Evolutionary conservation across 2,888 invertebrate genomes (phyloP).

Genomic region (Cataglyphis livida): DNA sequence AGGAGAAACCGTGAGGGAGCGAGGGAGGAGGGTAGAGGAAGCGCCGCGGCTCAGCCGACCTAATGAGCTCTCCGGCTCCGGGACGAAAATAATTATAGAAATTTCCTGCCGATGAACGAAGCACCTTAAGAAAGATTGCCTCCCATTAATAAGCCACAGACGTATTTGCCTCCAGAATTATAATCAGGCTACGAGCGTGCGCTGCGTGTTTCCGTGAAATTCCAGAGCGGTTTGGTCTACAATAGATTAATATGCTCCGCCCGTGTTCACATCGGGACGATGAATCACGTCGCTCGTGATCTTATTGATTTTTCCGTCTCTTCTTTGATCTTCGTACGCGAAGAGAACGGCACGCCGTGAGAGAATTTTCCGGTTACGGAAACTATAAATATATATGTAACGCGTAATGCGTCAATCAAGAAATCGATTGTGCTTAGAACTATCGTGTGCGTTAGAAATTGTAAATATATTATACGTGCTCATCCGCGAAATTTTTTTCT

Average conservation of each 20-base stretch:
- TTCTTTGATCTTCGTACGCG: not conserved
- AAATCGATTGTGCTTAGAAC: not conserved
- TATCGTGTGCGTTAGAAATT: not conserved
- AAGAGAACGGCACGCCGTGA: not conserved
- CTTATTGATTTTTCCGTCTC: constrained; percentile 43
- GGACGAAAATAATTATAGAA: constrained; percentile 77
- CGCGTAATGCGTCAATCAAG: not conserved
- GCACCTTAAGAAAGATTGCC: constrained; percentile 76
- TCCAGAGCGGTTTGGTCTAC: constrained; percentile 65
- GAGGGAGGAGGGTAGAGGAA: not conserved
- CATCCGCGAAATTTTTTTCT: not conserved
- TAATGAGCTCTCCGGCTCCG: constrained; percentile 73
- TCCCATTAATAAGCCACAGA: constrained; percentile 76
- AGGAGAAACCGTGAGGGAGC: constrained; percentile 14
- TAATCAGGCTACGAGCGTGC: constrained; percentile 67
- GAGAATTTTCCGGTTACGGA: not conserved
- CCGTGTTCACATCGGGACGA: constrained; percentile 46
- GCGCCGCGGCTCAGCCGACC: constrained; percentile 60
- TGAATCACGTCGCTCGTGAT: constrained; percentile 37
- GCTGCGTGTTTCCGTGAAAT: constrained; percentile 69
- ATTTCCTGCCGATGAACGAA: constrained; percentile 77
- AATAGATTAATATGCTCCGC: constrained; percentile 69
- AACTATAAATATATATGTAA: not conserved
- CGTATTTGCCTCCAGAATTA: constrained; percentile 76
- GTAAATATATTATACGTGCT: too few relatives aligned